A percentile compares a stretch with the other conserved stretches of the same genome.
These are phyloP conservation scores for Neodiprion virginianus DNA, from an alignment of 1,140 invertebrate genomes.

Conservation along the genomic window DNA sequence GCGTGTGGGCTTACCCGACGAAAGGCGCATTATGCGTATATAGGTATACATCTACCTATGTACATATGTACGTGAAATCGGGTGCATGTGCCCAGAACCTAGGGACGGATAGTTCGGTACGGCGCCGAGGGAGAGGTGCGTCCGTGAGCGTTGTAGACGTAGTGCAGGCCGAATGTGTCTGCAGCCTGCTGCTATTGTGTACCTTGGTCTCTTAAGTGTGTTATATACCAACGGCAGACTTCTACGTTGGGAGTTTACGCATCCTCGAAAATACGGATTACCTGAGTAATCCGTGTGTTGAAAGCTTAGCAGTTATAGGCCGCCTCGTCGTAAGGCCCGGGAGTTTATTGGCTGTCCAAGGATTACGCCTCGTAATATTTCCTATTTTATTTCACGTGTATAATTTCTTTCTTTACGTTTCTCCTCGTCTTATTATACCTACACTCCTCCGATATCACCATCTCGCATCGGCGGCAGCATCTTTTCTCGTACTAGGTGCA, in stretches of 20 bases:
- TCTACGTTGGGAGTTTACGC: neutral
- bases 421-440: neutral
- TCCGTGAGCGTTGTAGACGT: neutral
- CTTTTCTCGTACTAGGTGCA: no score
- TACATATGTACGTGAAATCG: neutral
- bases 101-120: no score
- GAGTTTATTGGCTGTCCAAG: neutral
- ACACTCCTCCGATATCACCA: no score
- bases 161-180: no score
- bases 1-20: neutral
- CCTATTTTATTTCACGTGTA: neutral
- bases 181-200: no score
- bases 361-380: slow-evolving; percentile 7
- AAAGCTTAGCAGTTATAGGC: neutral
- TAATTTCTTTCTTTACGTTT: neutral
- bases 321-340: neutral
- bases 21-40: neutral
- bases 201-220: no score
- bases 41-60: neutral
- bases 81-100: no score
- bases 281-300: slow-evolving; percentile 2
- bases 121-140: neutral
- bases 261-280: slow-evolving; percentile 7
- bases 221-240: no score
- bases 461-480: no score